Percentiles rank a stretch among this genome's conserved stretches.
Evolutionary conservation across 2,888 invertebrate species (phyloP).

Genomic region (Clanis bilineata): DNA sequence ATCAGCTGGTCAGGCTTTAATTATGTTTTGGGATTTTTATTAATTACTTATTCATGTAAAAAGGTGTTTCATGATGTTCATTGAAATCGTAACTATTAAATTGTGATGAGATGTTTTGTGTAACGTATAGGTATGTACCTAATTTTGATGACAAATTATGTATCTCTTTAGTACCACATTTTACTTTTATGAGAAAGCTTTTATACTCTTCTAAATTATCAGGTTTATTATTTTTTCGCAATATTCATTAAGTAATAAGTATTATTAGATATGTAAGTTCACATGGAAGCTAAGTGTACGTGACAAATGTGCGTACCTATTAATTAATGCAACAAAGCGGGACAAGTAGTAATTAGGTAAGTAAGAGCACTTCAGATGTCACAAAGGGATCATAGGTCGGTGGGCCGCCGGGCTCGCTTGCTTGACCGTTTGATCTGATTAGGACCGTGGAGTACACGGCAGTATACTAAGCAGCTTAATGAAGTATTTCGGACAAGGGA

Average conservation of each 20-base stretch:
- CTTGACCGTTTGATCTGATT: conserved; percentile 36
- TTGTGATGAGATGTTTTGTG: too few species aligned
- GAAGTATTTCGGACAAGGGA: conserved; percentile 16
- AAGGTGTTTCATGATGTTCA: too few species aligned
- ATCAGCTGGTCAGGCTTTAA: too few species aligned
- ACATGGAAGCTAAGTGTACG: neutral
- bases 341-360: conserved; percentile 28
- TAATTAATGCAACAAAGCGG: conserved; percentile 22
- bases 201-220: too few species aligned
- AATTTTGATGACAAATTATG: too few species aligned
- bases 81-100: too few species aligned
- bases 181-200: too few species aligned
- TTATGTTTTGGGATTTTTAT: too few species aligned
- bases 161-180: too few species aligned
- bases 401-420: conserved; percentile 28
- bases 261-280: neutral
- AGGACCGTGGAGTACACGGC: conserved; percentile 13
- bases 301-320: conserved; percentile 1
- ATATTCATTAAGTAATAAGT: too few species aligned
- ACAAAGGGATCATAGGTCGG: conserved; percentile 17
- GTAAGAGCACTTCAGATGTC: conserved; percentile 18
- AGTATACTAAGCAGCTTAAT: conserved; percentile 16
- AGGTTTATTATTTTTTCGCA: too few species aligned
- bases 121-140: too few species aligned
- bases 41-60: neutral